These are phyloP conservation scores for Drosophila murphyi DNA, from an alignment of 1,140 invertebrate species.

Conservation along the genomic window DNA sequence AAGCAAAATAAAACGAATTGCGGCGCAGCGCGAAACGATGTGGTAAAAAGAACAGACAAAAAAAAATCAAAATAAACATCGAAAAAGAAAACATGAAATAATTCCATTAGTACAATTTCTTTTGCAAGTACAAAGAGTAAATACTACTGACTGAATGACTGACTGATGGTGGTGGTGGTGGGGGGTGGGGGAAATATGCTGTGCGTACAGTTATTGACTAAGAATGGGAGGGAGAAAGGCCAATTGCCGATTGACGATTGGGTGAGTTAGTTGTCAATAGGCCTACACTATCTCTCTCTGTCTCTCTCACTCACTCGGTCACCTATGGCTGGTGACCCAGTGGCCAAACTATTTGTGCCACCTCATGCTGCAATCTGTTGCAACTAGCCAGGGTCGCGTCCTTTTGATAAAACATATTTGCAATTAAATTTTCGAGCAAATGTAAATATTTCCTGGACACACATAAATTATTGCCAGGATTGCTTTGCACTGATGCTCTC, in stretches of 20 bases:
- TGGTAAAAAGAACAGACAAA: conserved; percentile 53
- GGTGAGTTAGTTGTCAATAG: conserved; percentile 1
- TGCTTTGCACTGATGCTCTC: conserved; percentile 23
- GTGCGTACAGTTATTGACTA: conserved; percentile 22
- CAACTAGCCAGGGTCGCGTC: neutral
- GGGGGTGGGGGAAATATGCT: conserved; percentile 4
- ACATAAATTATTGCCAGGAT: conserved; percentile 19
- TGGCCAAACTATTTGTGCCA: neutral
- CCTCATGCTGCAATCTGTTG: neutral
- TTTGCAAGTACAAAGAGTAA: conserved; percentile 84
- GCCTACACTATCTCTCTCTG: neutral
- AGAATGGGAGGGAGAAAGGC: neutral
- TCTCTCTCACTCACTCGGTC: neutral
- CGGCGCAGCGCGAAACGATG: conserved; percentile 25
- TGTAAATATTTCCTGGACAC: conserved; percentile 35
- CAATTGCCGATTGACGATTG: neutral
- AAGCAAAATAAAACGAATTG: conserved; percentile 78
- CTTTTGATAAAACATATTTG: conserved; percentile 16
- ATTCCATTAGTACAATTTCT: conserved; percentile 84
- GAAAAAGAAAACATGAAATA: conserved; percentile 75
- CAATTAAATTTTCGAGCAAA: conserved; percentile 37
- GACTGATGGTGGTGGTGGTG: neutral
- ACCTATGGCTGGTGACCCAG: conserved; percentile 45
- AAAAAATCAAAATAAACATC: conserved; percentile 11
- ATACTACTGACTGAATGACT: conserved; percentile 55